These are phyloP conservation scores for Nanorana parkeri DNA, from an alignment of 2,113 vertebrate species.

Conservation along the genomic window DNA sequence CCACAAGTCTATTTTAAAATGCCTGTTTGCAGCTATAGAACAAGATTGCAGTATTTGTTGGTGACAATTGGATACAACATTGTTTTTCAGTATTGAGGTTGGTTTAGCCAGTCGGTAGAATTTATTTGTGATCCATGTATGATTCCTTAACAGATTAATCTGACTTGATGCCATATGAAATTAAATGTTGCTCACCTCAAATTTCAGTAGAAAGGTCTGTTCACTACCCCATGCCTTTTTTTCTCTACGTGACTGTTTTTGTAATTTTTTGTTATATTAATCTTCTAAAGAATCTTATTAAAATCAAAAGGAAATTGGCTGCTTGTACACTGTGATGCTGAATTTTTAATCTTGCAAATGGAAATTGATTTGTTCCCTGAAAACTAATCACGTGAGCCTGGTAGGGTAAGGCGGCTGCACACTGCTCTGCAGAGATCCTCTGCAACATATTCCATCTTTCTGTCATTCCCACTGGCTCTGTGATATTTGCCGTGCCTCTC, in stretches of 20 bases:
- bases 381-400: constrained; percentile 35
- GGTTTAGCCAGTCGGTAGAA: too few species aligned
- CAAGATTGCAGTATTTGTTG: too few species aligned
- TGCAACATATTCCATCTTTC: constrained; percentile 56
- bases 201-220: too few species aligned
- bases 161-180: too few species aligned
- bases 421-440: constrained; percentile 40
- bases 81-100: too few species aligned
- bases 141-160: too few species aligned
- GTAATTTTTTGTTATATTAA: constrained; percentile 16
- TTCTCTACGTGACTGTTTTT: neutral
- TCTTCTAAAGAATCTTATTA: constrained; percentile 43
- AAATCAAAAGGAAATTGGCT: constrained; percentile 44
- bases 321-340: constrained; percentile 34
- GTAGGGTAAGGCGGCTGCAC: constrained; percentile 20
- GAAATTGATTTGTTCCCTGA: constrained; percentile 55
- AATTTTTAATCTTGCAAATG: constrained; percentile 57
- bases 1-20: too few species aligned
- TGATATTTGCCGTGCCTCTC: constrained; percentile 47
- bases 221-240: neutral
- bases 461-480: constrained; percentile 50
- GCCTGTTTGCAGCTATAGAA: too few species aligned
- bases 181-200: too few species aligned
- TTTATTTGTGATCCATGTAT: too few species aligned
- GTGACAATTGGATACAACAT: too few species aligned